These are phyloP conservation scores for Rutilus rutilus DNA, from an alignment of 2,113 vertebrate species.

Conservation along the genomic window DNA sequence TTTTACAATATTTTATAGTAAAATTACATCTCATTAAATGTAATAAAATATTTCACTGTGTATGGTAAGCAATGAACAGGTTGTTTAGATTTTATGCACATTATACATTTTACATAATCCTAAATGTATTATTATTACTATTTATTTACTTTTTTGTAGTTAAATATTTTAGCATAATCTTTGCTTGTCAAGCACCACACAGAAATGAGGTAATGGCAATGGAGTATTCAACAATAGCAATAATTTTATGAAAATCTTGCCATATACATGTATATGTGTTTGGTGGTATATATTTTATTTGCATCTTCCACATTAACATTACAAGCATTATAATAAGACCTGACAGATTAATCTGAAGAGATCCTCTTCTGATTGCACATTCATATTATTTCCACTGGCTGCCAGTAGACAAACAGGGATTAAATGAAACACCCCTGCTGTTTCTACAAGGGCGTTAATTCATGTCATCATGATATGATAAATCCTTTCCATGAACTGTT, in stretches of 20 bases:
- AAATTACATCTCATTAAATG: no score
- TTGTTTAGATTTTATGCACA: background rate
- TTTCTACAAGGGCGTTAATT: slow-evolving; percentile 4
- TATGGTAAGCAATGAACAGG: background rate
- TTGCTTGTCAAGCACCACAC: background rate
- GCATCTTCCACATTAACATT: slow-evolving; percentile 5
- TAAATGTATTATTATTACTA: background rate
- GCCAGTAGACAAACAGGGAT: background rate
- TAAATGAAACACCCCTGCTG: background rate
- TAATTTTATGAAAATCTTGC: no score
- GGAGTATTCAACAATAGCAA: background rate
- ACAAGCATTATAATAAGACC: background rate
- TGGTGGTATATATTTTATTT: background rate
- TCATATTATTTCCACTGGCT: background rate
- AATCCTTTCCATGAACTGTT: slow-evolving; percentile 1
- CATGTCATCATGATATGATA: background rate
- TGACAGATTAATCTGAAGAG: background rate
- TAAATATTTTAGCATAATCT: background rate
- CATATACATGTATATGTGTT: background rate
- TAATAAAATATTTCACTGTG: background rate
- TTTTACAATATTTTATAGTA: no score
- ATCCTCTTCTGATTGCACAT: background rate
- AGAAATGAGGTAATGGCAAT: background rate
- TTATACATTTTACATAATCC: background rate
- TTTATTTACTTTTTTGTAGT: no score